Percentiles rank a stretch among this genome's conserved stretches.
Conservation (phyloP, 2,888 invertebrate species). For the Mythimna vitellina region DNA sequence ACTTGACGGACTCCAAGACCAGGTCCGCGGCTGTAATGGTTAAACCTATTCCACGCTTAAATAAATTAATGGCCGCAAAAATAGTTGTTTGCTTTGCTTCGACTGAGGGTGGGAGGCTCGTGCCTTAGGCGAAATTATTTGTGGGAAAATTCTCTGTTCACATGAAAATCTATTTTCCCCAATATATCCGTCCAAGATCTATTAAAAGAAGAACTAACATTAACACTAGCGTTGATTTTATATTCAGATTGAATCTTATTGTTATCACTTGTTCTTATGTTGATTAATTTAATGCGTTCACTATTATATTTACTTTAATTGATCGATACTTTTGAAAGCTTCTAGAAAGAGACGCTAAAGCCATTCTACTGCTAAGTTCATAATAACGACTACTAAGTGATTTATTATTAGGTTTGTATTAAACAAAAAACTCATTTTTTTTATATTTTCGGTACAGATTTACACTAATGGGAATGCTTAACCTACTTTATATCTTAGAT, state of each 20-base stretch:
- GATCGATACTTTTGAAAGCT: not conserved
- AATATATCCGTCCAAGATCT: not conserved
- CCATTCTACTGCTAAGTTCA: not conserved
- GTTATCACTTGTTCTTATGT: not conserved
- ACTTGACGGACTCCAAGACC: conserved; percentile 35
- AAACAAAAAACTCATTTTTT: not conserved
- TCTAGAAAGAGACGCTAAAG: not conserved
- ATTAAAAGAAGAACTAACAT: too few species aligned
- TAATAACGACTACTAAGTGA: conserved; percentile 1
- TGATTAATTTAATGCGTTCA: not conserved
- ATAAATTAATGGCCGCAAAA: conserved; percentile 33
- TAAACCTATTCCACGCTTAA: conserved; percentile 46
- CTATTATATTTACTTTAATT: conserved; percentile 5
- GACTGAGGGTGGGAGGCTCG: conserved; percentile 10
- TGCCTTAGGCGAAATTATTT: not conserved
- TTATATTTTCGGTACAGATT: not conserved
- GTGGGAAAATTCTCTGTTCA: not conserved
- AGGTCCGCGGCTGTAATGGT: conserved; percentile 35
- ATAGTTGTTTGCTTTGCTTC: conserved; percentile 26
- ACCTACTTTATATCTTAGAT: not conserved
- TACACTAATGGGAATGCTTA: not conserved
- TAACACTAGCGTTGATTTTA: too few species aligned
- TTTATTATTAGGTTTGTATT: not conserved
- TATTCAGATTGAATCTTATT: too few species aligned
- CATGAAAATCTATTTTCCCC: not conserved